These are phyloP conservation scores for Stratiomys singularior DNA, from an alignment of 2,888 invertebrate species.

Conservation along the genomic window DNA sequence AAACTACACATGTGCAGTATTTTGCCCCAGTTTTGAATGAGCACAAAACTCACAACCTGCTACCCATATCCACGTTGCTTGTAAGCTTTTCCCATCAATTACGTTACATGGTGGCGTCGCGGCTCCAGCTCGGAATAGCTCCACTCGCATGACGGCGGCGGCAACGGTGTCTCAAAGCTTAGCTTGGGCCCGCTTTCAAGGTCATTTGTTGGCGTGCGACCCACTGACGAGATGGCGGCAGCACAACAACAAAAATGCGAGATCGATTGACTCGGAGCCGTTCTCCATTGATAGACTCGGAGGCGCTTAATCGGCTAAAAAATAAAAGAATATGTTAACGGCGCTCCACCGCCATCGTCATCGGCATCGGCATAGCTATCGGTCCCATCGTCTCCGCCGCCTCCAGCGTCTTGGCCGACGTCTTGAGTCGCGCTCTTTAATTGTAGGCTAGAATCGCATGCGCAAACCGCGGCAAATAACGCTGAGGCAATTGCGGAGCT, in stretches of 20 bases:
- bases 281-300: conserved; percentile 17
- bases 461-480: background rate
- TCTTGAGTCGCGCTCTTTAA: no score
- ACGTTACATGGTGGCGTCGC: background rate
- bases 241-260: background rate
- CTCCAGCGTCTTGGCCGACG: no score
- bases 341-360: background rate
- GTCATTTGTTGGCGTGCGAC: conserved; percentile 5
- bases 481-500: background rate
- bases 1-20: background rate
- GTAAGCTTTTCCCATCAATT: background rate
- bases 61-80: background rate
- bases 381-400: background rate
- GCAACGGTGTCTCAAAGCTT: background rate
- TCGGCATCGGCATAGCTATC: background rate
- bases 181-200: conserved; percentile 9
- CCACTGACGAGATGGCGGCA: conserved; percentile 5
- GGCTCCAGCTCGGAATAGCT: background rate
- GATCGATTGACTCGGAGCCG: background rate
- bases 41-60: background rate
- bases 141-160: background rate
- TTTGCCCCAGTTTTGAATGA: conserved; percentile 1
- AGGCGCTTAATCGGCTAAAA: conserved; percentile 6
- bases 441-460: background rate
- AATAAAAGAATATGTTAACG: conserved; percentile 15